Percentiles rank a stretch among this genome's conserved stretches.
Conservation (phyloP, 2,113 vertebrate species). For the Calyptommatus sinebrachiatus region DNA sequence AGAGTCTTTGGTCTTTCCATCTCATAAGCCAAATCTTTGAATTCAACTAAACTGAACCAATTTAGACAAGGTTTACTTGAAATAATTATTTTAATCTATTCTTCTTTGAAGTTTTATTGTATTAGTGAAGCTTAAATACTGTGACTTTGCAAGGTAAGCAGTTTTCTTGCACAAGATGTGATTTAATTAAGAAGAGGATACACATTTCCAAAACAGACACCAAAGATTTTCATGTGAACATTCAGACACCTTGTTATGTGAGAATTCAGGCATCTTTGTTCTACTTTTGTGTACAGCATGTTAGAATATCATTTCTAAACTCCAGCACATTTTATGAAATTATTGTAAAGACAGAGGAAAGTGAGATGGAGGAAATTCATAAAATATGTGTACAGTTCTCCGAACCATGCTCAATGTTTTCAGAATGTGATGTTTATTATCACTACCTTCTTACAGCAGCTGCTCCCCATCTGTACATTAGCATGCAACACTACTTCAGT, state of each 20-base stretch:
- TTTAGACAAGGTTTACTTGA: slow-evolving; percentile 37
- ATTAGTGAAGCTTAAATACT: slow-evolving; percentile 15
- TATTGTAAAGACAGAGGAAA: not conserved
- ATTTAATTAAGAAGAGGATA: slow-evolving; percentile 12
- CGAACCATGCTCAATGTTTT: too few relatives aligned
- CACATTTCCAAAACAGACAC: slow-evolving; percentile 11
- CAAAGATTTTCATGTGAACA: not conserved
- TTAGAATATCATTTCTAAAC: not conserved
- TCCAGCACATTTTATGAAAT: not conserved
- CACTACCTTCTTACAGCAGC: not conserved
- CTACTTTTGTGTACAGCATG: not conserved
- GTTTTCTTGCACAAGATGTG: slow-evolving; percentile 5
- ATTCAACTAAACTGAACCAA: slow-evolving; percentile 50
- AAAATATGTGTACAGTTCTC: not conserved
- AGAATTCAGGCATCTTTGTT: not conserved
- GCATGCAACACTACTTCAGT: too few relatives aligned
- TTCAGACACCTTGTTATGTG: not conserved
- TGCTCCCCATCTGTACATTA: too few relatives aligned
- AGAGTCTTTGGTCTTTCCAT: slow-evolving; percentile 35
- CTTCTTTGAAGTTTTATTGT: not conserved
- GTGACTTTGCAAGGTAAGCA: not conserved
- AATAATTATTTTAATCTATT: slow-evolving; percentile 42
- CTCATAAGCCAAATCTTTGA: slow-evolving; percentile 27
- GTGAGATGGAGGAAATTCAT: not conserved
- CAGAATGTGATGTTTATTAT: not conserved